These are phyloP conservation scores for Rhinopomastus cyanomelas DNA, from an alignment of 2,113 vertebrate species.

Conservation along the genomic window DNA sequence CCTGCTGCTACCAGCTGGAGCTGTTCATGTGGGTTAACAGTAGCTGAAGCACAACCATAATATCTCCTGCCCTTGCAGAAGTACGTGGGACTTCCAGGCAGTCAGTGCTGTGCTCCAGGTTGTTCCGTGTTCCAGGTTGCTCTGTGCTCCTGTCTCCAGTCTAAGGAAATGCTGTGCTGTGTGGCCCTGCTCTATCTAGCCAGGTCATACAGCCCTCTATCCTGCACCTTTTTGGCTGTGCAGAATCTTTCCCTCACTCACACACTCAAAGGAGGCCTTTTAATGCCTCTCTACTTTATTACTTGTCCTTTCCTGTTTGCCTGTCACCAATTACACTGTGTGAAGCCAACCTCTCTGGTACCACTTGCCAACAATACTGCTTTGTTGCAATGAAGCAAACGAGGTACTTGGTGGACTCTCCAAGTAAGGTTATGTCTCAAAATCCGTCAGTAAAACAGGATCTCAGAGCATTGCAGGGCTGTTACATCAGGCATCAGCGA, in stretches of 20 bases:
- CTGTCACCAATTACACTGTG: neutral
- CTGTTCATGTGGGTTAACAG: neutral
- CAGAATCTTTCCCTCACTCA: neutral
- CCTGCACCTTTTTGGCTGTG: neutral
- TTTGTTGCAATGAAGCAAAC: neutral
- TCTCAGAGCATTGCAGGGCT: neutral
- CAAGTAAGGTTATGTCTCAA: neutral
- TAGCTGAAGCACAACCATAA: neutral
- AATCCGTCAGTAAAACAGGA: neutral
- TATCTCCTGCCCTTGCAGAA: neutral
- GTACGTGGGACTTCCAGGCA: neutral
- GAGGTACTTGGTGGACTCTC: neutral
- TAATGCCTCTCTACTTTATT: slow-evolving; percentile 12
- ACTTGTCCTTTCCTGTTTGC: neutral
- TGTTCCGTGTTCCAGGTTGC: rapidly evolving
- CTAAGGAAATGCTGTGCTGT: neutral
- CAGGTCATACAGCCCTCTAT: neutral
- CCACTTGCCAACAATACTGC: neutral
- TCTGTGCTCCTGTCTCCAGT: rapidly evolving
- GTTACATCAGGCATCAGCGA: neutral
- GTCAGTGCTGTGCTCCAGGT: neutral
- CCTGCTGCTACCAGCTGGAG: neutral
- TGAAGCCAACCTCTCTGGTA: neutral
- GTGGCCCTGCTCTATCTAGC: neutral
- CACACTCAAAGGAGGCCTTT: neutral